Percentiles rank a stretch among this genome's conserved stretches.
Conservation (phyloP, 1,140 invertebrate genomes). For the Drosophila pachea region DNA sequence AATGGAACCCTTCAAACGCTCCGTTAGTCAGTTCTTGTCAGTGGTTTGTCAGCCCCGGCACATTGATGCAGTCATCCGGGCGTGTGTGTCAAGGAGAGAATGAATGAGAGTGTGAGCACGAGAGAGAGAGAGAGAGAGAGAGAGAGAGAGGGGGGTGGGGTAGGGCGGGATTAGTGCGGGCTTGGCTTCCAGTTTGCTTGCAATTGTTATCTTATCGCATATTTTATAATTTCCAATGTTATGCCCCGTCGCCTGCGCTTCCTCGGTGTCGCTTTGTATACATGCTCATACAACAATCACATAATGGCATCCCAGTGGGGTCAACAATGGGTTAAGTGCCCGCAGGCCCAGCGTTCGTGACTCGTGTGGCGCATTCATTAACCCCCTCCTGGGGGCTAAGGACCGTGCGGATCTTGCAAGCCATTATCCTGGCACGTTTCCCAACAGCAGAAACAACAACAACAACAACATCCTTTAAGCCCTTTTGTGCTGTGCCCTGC, state of each 20-base stretch:
- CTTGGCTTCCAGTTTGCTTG: constrained; percentile 12
- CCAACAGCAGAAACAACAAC: constrained; percentile 12
- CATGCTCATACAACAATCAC: background rate
- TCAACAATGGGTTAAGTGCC: constrained; percentile 50
- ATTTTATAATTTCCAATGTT: constrained; percentile 46
- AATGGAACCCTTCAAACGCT: constrained; percentile 15
- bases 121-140: background rate
- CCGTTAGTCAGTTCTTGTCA: constrained; percentile 31
- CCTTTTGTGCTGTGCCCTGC: constrained; percentile 12
- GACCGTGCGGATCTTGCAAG: constrained; percentile 14
- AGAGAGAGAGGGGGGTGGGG: no score
- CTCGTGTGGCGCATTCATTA: constrained; percentile 48
- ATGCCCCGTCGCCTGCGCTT: constrained; percentile 17
- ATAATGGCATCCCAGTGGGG: constrained; percentile 25
- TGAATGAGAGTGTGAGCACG: background rate
- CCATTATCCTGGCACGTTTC: constrained; percentile 46
- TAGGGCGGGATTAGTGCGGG: background rate
- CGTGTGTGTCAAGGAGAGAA: background rate
- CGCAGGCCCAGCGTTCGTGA: constrained; percentile 35
- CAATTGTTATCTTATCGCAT: constrained; percentile 44
- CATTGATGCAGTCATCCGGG: constrained; percentile 3
- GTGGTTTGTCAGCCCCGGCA: constrained; percentile 14
- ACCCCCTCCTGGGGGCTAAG: constrained; percentile 22
- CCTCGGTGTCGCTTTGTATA: background rate
- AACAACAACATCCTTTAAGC: constrained; percentile 30